These are phyloP conservation scores for Rhizomys pruinosus DNA, from an alignment of 2,113 vertebrate species.

Conservation along the genomic window DNA sequence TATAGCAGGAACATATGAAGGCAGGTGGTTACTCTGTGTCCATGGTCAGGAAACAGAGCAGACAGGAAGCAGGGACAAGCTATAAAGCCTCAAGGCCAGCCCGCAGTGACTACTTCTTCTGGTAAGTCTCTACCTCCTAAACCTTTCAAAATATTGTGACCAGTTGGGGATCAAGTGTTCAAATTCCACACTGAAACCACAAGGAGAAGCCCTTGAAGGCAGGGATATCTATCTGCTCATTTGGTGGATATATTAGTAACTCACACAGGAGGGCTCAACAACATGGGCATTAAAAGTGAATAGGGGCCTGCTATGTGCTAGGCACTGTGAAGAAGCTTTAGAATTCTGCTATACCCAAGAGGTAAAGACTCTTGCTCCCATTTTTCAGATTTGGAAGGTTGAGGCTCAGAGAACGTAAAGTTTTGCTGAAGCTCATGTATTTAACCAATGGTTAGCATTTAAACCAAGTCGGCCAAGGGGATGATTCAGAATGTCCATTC, in stretches of 20 bases:
- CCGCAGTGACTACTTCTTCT: background rate
- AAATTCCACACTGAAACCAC: background rate
- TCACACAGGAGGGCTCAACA: background rate
- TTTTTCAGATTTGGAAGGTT: conserved; percentile 21
- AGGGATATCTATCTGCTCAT: background rate
- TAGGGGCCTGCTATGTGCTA: background rate
- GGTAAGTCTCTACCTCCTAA: background rate
- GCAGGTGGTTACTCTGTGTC: background rate
- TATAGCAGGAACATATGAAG: background rate
- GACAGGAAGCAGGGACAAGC: background rate
- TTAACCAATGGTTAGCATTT: background rate
- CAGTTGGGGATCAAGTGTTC: background rate
- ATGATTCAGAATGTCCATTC: background rate
- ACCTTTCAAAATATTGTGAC: background rate
- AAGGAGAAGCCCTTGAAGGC: background rate
- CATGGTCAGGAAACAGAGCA: background rate
- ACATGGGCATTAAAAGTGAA: background rate
- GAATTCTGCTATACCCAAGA: background rate
- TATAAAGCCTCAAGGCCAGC: background rate
- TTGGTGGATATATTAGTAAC: background rate
- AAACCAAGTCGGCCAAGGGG: background rate
- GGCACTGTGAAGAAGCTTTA: background rate
- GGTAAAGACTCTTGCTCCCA: background rate
- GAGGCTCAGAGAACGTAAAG: conserved; percentile 33
- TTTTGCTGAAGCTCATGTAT: conserved; percentile 10